phyloP scores from a whole-genome alignment of 37 sponge, comb jelly and placozoan species.

The Agelas oroides region DNA sequence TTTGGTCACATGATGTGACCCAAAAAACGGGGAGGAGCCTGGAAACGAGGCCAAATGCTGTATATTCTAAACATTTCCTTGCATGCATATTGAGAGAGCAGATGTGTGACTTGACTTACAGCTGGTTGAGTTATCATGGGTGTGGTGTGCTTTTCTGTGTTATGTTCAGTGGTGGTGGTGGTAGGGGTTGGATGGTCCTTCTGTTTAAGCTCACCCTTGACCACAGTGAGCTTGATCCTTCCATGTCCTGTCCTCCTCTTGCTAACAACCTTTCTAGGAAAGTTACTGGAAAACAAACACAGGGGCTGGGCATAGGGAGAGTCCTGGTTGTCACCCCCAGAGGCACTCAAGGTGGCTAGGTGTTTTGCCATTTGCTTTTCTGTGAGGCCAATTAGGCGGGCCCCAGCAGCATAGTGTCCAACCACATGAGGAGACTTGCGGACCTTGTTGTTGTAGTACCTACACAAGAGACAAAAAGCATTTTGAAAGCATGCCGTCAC shows the following conservation, averaged over 20 bases:
- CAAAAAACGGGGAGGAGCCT: too few relatives aligned
- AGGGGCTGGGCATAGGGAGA: conserved; percentile 87
- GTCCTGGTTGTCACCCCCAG: conserved; percentile 50
- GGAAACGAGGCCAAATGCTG: too few relatives aligned
- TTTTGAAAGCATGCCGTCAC: background rate
- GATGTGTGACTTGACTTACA: too few relatives aligned
- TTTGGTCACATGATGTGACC: too few relatives aligned
- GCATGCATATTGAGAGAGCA: too few relatives aligned
- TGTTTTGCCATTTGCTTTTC: conserved; percentile 79
- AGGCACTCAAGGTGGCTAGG: conserved; percentile 52
- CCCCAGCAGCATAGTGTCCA: conserved; percentile 84
- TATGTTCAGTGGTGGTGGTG: too few relatives aligned
- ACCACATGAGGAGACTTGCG: conserved; percentile 86
- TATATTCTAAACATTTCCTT: too few relatives aligned
- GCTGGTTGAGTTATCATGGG: background rate
- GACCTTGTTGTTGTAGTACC: conserved; percentile 67
- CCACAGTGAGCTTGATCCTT: conserved; percentile 55
- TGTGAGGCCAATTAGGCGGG: conserved; percentile 76
- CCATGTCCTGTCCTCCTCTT: conserved; percentile 18
- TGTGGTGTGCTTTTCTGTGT: too few relatives aligned
- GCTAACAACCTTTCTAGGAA: background rate
- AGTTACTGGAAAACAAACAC: conserved; percentile 10
- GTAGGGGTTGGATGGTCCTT: too few relatives aligned
- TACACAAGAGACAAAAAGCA: background rate
- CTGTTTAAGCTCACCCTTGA: background rate